Percentiles rank a stretch among this genome's conserved stretches.
These are phyloP conservation scores for Potamarius usumacintae DNA, from an alignment of 2,113 vertebrate species.

Conservation along the genomic window DNA sequence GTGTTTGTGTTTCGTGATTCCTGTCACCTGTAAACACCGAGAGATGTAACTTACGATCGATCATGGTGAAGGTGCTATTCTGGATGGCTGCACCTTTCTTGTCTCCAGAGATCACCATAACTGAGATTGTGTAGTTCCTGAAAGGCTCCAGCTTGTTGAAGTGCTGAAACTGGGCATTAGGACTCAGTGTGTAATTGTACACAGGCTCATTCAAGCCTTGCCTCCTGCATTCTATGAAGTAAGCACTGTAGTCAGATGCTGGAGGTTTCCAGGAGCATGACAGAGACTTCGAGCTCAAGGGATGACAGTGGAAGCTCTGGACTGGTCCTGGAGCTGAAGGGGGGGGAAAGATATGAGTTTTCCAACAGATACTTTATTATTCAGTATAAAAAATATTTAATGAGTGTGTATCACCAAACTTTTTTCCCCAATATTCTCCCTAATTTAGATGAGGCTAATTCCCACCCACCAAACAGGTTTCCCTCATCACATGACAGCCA, in stretches of 20 bases:
- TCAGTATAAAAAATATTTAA: not conserved
- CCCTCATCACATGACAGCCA: too few species aligned
- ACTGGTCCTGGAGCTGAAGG: conserved; percentile 78
- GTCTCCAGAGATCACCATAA: conserved; percentile 80
- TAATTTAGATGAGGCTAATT: too few species aligned
- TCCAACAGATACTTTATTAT: not conserved
- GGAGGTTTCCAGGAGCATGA: conserved; percentile 89
- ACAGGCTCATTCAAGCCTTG: conserved; percentile 75
- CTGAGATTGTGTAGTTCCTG: conserved; percentile 79
- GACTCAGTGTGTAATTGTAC: conserved; percentile 77
- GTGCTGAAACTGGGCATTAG: conserved; percentile 72
- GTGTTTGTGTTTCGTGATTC: not conserved
- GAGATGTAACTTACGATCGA: conserved; percentile 83
- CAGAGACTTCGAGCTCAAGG: conserved; percentile 86
- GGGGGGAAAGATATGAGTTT: not conserved
- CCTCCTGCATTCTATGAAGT: conserved; percentile 79
- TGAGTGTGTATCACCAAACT: not conserved
- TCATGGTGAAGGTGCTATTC: conserved; percentile 90
- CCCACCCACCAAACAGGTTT: too few species aligned
- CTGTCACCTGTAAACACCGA: not conserved
- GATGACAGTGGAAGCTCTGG: conserved; percentile 85
- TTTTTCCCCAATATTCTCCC: too few species aligned
- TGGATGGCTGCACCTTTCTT: conserved; percentile 79
- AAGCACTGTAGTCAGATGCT: conserved; percentile 83
- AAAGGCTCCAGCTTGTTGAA: conserved; percentile 84